Percentiles rank a stretch among this genome's conserved stretches.
Evolutionary conservation across 2,888 invertebrate genomes (phyloP).

Genomic region (Kuschelorhynchus macadamiae): DNA sequence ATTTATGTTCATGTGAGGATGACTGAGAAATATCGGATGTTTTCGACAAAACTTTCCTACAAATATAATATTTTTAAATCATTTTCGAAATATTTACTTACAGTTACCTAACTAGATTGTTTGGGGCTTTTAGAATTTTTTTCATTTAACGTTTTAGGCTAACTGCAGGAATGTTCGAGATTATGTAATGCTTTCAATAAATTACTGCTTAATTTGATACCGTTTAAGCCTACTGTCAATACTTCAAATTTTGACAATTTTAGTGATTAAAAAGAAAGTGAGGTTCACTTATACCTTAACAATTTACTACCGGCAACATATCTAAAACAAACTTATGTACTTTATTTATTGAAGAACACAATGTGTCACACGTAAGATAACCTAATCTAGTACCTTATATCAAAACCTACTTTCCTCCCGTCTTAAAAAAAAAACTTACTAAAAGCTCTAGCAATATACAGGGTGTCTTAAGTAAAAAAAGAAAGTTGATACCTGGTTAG

Average conservation of each 20-base stretch:
- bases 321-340: no score
- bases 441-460: no score
- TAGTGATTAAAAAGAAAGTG: no score
- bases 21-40: conserved; percentile 50
- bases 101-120: conserved; percentile 60
- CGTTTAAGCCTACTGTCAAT: conserved; percentile 35
- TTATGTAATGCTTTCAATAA: not conserved
- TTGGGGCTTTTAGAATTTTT: conserved; percentile 59
- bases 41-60: conserved; percentile 58
- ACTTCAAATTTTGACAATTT: conserved; percentile 46
- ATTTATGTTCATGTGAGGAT: conserved; percentile 38
- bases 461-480: no score
- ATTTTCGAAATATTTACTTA: conserved; percentile 40
- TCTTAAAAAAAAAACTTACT: no score
- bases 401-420: no score
- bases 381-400: no score
- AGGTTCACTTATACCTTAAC: no score
- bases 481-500: no score
- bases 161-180: not conserved
- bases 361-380: no score
- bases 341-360: no score
- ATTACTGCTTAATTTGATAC: not conserved
- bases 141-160: conserved; percentile 47
- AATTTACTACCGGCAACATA: no score
- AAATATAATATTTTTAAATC: conserved; percentile 28